phyloP scores from a whole-genome alignment of 2,888 invertebrate species.

The Stenurella melanura region DNA sequence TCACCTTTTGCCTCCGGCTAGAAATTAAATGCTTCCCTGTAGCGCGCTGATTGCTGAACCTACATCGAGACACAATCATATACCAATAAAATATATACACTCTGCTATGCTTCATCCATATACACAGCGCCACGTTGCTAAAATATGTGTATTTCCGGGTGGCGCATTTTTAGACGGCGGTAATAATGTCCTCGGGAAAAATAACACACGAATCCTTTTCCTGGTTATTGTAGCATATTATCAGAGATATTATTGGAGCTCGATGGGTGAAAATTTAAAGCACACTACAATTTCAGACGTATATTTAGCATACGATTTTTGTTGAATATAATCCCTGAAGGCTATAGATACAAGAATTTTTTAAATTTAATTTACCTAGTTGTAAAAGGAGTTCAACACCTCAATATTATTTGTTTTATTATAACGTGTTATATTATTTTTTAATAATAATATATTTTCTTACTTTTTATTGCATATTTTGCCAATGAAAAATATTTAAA shows the following conservation, averaged over 20 bases:
- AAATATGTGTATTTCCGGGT: slow-evolving; percentile 22
- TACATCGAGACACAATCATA: slow-evolving; percentile 57
- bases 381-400: neutral
- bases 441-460: too few relatives aligned
- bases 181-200: slow-evolving; percentile 51
- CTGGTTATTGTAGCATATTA: slow-evolving; percentile 10
- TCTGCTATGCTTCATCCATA: slow-evolving; percentile 35
- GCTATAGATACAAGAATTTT: neutral
- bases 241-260: neutral
- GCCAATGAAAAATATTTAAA: too few relatives aligned
- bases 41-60: slow-evolving; percentile 62
- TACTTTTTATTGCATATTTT: too few relatives aligned
- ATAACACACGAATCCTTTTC: slow-evolving; percentile 31
- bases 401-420: too few relatives aligned
- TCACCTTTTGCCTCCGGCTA: slow-evolving; percentile 64
- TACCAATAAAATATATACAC: slow-evolving; percentile 56
- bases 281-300: neutral
- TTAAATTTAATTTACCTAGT: neutral
- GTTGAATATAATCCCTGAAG: neutral
- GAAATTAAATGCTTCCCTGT: slow-evolving; percentile 67
- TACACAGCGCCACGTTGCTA: slow-evolving; percentile 18
- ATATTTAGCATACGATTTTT: neutral
- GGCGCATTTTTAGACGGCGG: slow-evolving; percentile 38
- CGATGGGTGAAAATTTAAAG: slow-evolving; percentile 12
- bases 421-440: too few relatives aligned